These are phyloP conservation scores for Brachionus paranguensis DNA, from an alignment of 1,140 invertebrate genomes.

Conservation along the genomic window DNA sequence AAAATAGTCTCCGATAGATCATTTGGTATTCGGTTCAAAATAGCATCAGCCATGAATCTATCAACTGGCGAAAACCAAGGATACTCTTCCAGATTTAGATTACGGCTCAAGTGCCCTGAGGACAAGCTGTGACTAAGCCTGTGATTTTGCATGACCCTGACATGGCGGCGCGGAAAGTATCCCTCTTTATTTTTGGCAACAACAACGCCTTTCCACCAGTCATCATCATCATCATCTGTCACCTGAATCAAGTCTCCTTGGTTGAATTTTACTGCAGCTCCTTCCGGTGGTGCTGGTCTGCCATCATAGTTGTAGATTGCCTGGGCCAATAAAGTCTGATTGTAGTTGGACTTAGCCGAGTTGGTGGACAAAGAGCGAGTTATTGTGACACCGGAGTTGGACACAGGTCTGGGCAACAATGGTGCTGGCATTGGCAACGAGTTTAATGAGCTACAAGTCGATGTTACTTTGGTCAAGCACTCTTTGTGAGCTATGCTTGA, in stretches of 20 bases:
- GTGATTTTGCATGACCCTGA: neutral
- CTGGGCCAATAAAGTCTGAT: neutral
- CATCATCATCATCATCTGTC: constrained; percentile 38
- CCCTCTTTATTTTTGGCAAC: constrained; percentile 9
- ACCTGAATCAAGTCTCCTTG: constrained; percentile 27
- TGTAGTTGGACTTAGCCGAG: neutral
- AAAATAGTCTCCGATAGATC: constrained; percentile 18
- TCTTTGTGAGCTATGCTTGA: constrained; percentile 2
- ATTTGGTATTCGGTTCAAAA: constrained; percentile 13
- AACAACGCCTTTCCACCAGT: constrained; percentile 35
- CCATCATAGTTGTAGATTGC: constrained; percentile 34
- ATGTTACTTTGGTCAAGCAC: constrained; percentile 3
- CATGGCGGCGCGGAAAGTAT: constrained; percentile 24
- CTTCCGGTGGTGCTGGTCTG: constrained; percentile 1
- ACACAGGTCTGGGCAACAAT: neutral
- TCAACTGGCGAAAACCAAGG: constrained; percentile 35
- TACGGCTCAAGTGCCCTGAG: neutral
- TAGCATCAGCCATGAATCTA: constrained; percentile 4
- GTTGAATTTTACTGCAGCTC: neutral
- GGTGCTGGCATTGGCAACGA: neutral
- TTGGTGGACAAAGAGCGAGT: neutral
- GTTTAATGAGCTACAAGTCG: neutral
- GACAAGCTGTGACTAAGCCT: neutral
- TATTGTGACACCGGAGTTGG: neutral
- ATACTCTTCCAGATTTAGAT: neutral